A percentile compares a stretch with the other conserved stretches of the same genome.
These are phyloP conservation scores for Limnodromus scolopaceus DNA, from an alignment of 2,797 vertebrate genomes.

Conservation along the genomic window DNA sequence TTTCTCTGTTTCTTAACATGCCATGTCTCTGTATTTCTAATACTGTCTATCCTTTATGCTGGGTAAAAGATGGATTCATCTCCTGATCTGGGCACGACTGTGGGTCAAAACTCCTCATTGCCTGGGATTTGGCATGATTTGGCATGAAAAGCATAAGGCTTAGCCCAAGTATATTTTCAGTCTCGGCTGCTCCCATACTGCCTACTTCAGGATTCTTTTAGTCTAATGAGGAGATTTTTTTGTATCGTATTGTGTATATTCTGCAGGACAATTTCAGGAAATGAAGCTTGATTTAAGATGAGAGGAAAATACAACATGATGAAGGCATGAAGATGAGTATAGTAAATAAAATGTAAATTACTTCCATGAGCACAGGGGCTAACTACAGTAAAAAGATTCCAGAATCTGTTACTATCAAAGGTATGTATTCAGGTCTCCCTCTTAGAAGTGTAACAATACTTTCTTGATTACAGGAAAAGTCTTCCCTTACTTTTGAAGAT, in stretches of 20 bases:
- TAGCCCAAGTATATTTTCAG: not conserved
- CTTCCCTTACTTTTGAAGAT: not conserved
- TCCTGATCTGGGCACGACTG: not conserved
- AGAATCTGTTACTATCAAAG: not conserved
- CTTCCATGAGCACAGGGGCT: not conserved
- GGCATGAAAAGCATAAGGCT: not conserved
- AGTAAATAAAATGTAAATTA: not conserved
- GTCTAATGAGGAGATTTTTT: not conserved
- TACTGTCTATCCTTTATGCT: not conserved
- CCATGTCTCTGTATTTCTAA: not conserved
- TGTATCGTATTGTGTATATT: not conserved
- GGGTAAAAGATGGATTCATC: not conserved
- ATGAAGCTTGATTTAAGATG: not conserved
- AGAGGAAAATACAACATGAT: not conserved
- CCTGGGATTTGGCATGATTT: not conserved
- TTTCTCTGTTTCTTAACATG: not conserved
- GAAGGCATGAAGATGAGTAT: not conserved
- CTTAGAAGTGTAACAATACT: not conserved
- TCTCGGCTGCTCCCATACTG: not conserved
- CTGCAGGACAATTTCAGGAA: not conserved
- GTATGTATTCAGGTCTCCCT: fast-evolving
- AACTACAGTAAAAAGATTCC: not conserved
- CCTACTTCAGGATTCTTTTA: not conserved
- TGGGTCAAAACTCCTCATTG: not conserved
- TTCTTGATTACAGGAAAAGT: not conserved